Conservation (phyloP, 1,140 invertebrate genomes). For the Steinernema feltiae region DNA sequence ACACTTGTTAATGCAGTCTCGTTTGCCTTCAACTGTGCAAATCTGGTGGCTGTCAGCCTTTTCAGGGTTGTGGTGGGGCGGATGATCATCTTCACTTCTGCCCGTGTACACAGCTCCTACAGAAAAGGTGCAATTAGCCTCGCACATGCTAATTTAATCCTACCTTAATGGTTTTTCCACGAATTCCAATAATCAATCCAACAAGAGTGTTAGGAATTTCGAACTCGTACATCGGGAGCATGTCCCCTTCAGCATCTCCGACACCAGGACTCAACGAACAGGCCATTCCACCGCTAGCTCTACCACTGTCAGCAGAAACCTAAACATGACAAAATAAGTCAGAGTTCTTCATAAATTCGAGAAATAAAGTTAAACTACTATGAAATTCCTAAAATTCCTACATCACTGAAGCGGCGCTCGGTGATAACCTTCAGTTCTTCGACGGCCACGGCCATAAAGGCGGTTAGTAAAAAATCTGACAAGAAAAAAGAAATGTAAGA, state of each 20-base stretch:
- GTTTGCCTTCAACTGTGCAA: conserved; percentile 54
- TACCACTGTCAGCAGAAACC: conserved; percentile 38
- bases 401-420: background rate
- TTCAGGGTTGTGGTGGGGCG: conserved; percentile 51
- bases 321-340: conserved; percentile 14
- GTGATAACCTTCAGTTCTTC: conserved; percentile 6
- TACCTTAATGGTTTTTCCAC: conserved; percentile 56
- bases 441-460: background rate
- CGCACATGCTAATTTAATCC: conserved; percentile 6
- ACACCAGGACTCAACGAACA: conserved; percentile 30
- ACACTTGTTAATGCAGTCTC: conserved; percentile 57
- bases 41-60: conserved; percentile 54
- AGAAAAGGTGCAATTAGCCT: conserved; percentile 21
- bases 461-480: background rate
- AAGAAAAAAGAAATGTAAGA: background rate
- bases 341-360: background rate
- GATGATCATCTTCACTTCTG: conserved; percentile 53
- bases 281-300: conserved; percentile 37
- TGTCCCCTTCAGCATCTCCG: conserved; percentile 18
- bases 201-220: conserved; percentile 57
- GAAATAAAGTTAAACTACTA: background rate
- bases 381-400: background rate
- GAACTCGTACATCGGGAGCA: conserved; percentile 54
- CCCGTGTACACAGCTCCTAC: conserved; percentile 52
- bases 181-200: conserved; percentile 55